Conservation (phyloP, 1,140 invertebrate species). For the Drosophila orosa region DNA sequence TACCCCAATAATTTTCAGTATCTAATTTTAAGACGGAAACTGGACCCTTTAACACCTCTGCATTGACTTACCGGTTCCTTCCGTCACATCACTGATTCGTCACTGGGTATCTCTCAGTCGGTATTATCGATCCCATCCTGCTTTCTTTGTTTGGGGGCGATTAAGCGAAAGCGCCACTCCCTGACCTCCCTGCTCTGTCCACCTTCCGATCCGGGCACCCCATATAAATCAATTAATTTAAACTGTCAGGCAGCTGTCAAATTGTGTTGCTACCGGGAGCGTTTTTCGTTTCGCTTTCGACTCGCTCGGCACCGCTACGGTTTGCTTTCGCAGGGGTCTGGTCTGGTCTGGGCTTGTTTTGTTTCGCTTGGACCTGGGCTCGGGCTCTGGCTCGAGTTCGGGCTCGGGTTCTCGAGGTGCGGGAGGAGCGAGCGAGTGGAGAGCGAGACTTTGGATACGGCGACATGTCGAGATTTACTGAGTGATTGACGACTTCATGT, state of each 20-base stretch:
- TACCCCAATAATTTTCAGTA: background rate
- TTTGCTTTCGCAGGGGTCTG: conserved; percentile 13
- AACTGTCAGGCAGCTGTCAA: conserved; percentile 81
- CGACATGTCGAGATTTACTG: conserved; percentile 79
- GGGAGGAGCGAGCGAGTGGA: conserved; percentile 15
- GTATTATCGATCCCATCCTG: background rate
- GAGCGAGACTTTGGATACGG: conserved; percentile 49
- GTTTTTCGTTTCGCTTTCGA: conserved; percentile 49
- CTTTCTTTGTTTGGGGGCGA: conserved; percentile 34
- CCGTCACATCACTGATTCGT: background rate
- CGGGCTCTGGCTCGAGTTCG: conserved; percentile 14
- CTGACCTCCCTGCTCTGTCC: conserved; percentile 35
- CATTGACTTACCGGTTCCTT: background rate
- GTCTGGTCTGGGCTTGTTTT: conserved; percentile 17
- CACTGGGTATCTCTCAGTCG: conserved; percentile 9
- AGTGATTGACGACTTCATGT: conserved; percentile 82
- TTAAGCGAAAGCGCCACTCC: conserved; percentile 53
- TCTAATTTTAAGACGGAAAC: background rate
- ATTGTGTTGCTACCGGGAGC: conserved; percentile 77
- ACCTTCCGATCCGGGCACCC: conserved; percentile 31
- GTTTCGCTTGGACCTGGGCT: conserved; percentile 16
- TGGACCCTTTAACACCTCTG: background rate
- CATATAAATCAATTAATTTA: conserved; percentile 82
- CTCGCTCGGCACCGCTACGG: conserved; percentile 24
- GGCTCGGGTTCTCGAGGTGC: conserved; percentile 23